phyloP scores from a whole-genome alignment of 1,140 invertebrate genomes.

The Cyrtorhinus lividipennis region DNA sequence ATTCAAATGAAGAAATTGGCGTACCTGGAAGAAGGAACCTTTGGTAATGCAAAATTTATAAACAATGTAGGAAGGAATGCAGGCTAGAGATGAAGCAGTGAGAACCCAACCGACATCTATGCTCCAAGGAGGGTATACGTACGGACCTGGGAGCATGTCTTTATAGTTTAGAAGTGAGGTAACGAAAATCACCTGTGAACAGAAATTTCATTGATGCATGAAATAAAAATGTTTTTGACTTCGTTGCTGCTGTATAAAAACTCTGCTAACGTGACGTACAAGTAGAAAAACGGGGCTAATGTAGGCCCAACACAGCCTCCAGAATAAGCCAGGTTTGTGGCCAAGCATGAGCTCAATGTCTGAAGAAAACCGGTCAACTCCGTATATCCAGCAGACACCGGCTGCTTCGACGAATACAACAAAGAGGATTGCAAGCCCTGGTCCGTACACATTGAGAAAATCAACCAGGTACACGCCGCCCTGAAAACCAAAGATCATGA shows the following conservation, averaged over 20 bases:
- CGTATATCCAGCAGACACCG: slow-evolving; percentile 69
- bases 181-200: slow-evolving; percentile 46
- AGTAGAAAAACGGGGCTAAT: slow-evolving; percentile 57
- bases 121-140: slow-evolving; percentile 51
- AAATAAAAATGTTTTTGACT: background rate
- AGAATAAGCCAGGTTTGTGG: slow-evolving; percentile 48
- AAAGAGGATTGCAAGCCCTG: slow-evolving; percentile 60
- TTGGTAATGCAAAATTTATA: slow-evolving; percentile 40
- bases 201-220: background rate
- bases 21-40: slow-evolving; percentile 38
- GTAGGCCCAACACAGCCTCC: slow-evolving; percentile 55
- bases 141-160: slow-evolving; percentile 45
- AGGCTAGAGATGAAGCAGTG: slow-evolving; percentile 52
- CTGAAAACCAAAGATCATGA: too few species aligned
- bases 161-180: slow-evolving; percentile 48
- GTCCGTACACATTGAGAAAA: slow-evolving; percentile 58
- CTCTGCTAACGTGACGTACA: slow-evolving; percentile 34
- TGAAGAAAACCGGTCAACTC: slow-evolving; percentile 42
- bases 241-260: background rate
- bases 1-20: too few species aligned
- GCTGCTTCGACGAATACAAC: slow-evolving; percentile 66
- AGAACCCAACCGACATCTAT: slow-evolving; percentile 54
- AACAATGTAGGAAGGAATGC: slow-evolving; percentile 50
- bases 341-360: slow-evolving; percentile 59
- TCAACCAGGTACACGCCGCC: slow-evolving; percentile 68